Evolutionary conservation across 2,888 invertebrate species (phyloP).

Genomic region (Meandrusa payeni): DNA sequence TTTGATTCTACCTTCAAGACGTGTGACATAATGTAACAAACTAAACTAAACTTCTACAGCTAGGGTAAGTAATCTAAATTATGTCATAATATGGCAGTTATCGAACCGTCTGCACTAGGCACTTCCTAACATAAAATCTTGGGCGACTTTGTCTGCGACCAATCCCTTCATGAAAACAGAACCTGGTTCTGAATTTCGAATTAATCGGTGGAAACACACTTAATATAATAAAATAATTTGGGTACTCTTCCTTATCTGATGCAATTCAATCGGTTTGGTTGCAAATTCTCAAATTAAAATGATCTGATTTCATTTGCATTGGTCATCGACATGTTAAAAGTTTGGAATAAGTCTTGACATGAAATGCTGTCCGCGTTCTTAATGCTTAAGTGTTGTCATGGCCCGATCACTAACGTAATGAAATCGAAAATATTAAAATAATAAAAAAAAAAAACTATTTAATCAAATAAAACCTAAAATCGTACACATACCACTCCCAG

Average conservation of each 20-base stretch:
- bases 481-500: constrained; percentile 73
- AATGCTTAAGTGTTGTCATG: constrained; percentile 57
- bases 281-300: not conserved
- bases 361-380: constrained; percentile 49
- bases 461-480: constrained; percentile 58
- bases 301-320: constrained; percentile 10
- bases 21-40: constrained; percentile 62
- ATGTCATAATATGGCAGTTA: constrained; percentile 81
- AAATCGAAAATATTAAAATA: constrained; percentile 57
- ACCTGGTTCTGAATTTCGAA: constrained; percentile 69
- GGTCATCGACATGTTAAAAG: not conserved
- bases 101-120: constrained; percentile 75
- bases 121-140: constrained; percentile 51
- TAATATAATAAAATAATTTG: constrained; percentile 33
- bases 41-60: constrained; percentile 65
- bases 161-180: constrained; percentile 53
- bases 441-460: constrained; percentile 62
- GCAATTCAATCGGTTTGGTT: constrained; percentile 7
- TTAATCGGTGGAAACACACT: constrained; percentile 71
- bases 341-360: constrained; percentile 68
- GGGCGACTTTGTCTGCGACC: constrained; percentile 54
- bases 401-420: constrained; percentile 72
- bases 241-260: constrained; percentile 16
- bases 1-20: constrained; percentile 71
- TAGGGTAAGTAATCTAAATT: constrained; percentile 73